A percentile compares a stretch with the other conserved stretches of the same genome.
phyloP scores from a whole-genome alignment of 2,113 vertebrate species.

The Gopherus evgoodei region DNA sequence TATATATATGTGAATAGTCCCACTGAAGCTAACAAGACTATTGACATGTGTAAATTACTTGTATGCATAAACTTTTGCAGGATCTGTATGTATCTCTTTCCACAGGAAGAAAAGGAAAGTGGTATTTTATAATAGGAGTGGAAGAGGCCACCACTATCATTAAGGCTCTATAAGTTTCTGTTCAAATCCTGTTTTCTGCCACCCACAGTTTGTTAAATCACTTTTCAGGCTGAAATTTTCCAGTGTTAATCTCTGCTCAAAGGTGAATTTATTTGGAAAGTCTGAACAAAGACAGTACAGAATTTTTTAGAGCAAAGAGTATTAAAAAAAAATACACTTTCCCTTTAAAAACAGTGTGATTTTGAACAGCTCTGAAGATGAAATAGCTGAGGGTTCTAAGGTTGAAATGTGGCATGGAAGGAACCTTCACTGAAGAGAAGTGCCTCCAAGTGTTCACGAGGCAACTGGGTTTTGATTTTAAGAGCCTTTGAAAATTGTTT shows the following conservation, averaged over 20 bases:
- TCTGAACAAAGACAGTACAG: not conserved
- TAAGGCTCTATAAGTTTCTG: not conserved
- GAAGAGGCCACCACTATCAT: not conserved
- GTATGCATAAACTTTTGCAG: not conserved
- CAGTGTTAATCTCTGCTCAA: not conserved
- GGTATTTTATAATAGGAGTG: not conserved
- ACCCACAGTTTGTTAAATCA: not conserved
- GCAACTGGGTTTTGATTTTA: not conserved
- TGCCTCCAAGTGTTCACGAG: not conserved
- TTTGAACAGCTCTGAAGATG: not conserved
- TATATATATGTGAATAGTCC: not conserved
- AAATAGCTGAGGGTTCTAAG: not conserved
- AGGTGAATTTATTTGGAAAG: not conserved
- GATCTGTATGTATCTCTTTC: not conserved
- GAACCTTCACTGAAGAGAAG: not conserved
- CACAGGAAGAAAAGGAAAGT: not conserved
- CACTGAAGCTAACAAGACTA: not conserved
- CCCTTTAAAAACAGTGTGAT: not conserved
- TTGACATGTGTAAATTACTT: not conserved
- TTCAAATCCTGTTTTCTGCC: not conserved
- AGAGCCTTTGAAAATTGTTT: not conserved
- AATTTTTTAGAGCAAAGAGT: not conserved
- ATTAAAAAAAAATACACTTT: not conserved
- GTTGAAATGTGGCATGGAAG: not conserved
- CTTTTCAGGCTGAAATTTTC: not conserved